Percentiles rank a stretch among this genome's conserved stretches.
phyloP scores from a whole-genome alignment of 2,797 vertebrate genomes.

The Gambelia wislizenii region DNA sequence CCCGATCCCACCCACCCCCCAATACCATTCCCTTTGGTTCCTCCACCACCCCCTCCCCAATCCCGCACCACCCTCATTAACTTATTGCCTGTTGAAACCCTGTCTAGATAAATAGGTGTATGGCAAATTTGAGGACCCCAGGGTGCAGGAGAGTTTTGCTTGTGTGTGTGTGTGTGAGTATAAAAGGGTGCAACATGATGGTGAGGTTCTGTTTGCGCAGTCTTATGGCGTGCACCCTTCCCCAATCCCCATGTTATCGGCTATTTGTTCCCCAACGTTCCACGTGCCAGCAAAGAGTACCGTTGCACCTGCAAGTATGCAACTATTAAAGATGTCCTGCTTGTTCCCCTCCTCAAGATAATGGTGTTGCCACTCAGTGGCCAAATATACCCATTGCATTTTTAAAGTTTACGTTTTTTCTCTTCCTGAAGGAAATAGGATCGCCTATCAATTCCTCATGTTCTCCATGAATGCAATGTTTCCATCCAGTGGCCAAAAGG shows the following conservation, averaged over 20 bases:
- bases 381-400: constrained; percentile 1
- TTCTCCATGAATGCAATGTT: not conserved
- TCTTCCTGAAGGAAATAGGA: not conserved
- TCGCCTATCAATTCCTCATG: not conserved
- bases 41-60: not conserved
- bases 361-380: constrained; percentile 11
- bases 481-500: not conserved
- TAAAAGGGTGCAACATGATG: not conserved
- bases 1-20: not conserved
- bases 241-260: not conserved
- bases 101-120: not conserved
- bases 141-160: not conserved
- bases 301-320: not conserved
- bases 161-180: too few relatives aligned
- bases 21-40: not conserved
- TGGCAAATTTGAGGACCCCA: not conserved
- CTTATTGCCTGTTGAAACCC: constrained; percentile 1
- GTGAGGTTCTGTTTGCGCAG: not conserved
- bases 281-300: too few relatives aligned
- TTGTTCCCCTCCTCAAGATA: not conserved
- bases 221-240: not conserved
- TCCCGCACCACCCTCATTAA: not conserved
- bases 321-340: not conserved
- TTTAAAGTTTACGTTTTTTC: not conserved
- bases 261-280: not conserved